Evolutionary conservation across 2,113 vertebrate species (phyloP).

Genomic region (Raja brachyura): DNA sequence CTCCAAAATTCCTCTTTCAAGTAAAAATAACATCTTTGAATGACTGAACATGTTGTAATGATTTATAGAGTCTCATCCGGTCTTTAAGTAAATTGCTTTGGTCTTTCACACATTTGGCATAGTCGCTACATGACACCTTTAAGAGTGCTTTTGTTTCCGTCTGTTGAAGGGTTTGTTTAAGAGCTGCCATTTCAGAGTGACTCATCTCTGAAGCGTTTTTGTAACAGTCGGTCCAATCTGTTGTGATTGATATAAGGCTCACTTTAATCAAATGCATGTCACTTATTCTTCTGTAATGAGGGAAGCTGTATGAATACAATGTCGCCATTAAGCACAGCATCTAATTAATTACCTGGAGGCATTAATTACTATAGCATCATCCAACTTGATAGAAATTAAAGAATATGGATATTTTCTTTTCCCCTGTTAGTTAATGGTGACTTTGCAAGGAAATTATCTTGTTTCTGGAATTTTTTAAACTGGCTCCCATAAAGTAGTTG

Average conservation of each 20-base stretch:
- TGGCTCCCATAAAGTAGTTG: no score
- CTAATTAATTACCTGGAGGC: not conserved
- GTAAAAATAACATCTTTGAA: not conserved
- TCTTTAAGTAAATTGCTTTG: not conserved
- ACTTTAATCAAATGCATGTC: not conserved
- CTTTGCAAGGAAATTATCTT: not conserved
- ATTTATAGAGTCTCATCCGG: not conserved
- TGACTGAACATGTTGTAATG: not conserved
- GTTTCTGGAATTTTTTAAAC: not conserved
- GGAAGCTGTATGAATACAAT: not conserved
- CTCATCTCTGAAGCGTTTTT: not conserved
- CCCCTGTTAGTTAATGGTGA: not conserved
- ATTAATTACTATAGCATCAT: not conserved
- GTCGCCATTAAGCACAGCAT: not conserved
- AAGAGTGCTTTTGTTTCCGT: not conserved
- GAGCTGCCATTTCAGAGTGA: not conserved
- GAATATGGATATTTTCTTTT: not conserved
- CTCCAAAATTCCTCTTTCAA: not conserved
- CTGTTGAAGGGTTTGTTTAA: not conserved
- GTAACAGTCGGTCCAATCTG: not conserved
- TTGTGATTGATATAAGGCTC: not conserved
- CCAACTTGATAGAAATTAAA: not conserved
- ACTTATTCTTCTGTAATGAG: not conserved
- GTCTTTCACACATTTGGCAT: not conserved
- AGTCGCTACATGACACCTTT: not conserved